Base-by-base conservation (phyloP, 2,888 invertebrate genomes). In the Monoplex corrugatus region DNA sequence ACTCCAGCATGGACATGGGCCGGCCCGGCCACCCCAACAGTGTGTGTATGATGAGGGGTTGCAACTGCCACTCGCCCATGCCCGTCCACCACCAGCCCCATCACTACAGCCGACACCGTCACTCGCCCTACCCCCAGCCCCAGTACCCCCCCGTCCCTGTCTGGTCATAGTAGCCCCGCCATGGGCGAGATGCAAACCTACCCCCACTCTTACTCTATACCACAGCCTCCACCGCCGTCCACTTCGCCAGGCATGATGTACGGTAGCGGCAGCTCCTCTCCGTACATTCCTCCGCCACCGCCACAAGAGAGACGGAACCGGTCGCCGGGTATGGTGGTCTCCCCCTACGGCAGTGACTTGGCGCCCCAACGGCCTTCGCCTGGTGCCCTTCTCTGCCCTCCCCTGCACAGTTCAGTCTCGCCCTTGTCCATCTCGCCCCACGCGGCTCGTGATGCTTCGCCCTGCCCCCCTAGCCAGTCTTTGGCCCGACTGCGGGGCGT, bases 61-160 rank as follows among this genome's bases (percentile, higher is more conserved):
- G 87, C 78, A 40, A 40, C 50, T 87, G 87, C 43, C 87, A 68
- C n/a, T 72, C 72, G 43, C 19, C 75, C 38, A 40, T 35, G 32
- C 75, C 72, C 32, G 13, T 28, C 68, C 32, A 13, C 38, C 8
- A 75, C 45, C 80, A 68, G n/a, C 57, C 87, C 1, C 50, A 43
- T 13, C 35, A 68, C 88, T 28, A 40, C 5, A 43, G 43, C 23
- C 32, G 13, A 28, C 88, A 83, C 40, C 88, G 83, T 32, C 88
- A 88, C 63, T 88, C 88, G n/a, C 88, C 88, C 32, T 88, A 88
- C 82, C 88, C 88, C 5, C 88, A 80, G 40, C 88, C 88, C 5
- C 88, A 80, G 40, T 82, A 87, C 78, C 80, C 87, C 16, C n/a
- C n/a, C n/a, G n/a, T n/a, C n/a, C n/a, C n/a, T 35, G 28, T 35